These are phyloP conservation scores for Drosophila bipectinata DNA, from an alignment of 1,140 invertebrate species.

Conservation along the genomic window DNA sequence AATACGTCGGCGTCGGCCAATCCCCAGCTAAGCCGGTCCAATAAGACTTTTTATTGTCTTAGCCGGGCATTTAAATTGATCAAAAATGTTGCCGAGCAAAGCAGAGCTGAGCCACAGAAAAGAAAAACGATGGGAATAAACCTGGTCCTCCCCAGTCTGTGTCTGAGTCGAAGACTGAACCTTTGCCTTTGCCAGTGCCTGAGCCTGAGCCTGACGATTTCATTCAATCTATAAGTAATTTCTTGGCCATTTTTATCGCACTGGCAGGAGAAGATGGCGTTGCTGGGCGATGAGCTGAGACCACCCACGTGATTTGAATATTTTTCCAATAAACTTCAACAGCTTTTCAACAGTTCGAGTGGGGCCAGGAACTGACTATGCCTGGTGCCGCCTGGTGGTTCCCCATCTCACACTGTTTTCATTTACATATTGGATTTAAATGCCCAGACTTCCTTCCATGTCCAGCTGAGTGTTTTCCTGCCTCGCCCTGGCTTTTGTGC, in stretches of 20 bases:
- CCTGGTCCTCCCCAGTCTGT: not conserved
- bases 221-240: slow-evolving; percentile 81
- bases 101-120: slow-evolving; percentile 14
- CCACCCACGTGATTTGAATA: slow-evolving; percentile 83
- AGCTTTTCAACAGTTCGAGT: slow-evolving; percentile 73
- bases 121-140: slow-evolving; percentile 6
- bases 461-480: slow-evolving; percentile 70
- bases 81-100: slow-evolving; percentile 56
- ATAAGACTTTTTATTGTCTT: slow-evolving; percentile 75
- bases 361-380: slow-evolving; percentile 13
- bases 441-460: slow-evolving; percentile 60
- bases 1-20: slow-evolving; percentile 29
- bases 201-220: slow-evolving; percentile 63
- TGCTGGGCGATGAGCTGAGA: slow-evolving; percentile 62
- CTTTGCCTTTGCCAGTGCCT: slow-evolving; percentile 11
- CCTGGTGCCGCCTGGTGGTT: slow-evolving; percentile 23
- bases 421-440: slow-evolving; percentile 82
- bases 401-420: slow-evolving; percentile 44
- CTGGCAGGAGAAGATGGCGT: slow-evolving; percentile 29
- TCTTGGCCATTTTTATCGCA: slow-evolving; percentile 75
- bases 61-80: slow-evolving; percentile 77
- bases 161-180: slow-evolving; percentile 7
- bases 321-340: slow-evolving; percentile 83
- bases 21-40: slow-evolving; percentile 59
- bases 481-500: slow-evolving; percentile 29